Base-by-base conservation (phyloP, 2,888 invertebrate genomes). In the Adineta ricciae region DNA sequence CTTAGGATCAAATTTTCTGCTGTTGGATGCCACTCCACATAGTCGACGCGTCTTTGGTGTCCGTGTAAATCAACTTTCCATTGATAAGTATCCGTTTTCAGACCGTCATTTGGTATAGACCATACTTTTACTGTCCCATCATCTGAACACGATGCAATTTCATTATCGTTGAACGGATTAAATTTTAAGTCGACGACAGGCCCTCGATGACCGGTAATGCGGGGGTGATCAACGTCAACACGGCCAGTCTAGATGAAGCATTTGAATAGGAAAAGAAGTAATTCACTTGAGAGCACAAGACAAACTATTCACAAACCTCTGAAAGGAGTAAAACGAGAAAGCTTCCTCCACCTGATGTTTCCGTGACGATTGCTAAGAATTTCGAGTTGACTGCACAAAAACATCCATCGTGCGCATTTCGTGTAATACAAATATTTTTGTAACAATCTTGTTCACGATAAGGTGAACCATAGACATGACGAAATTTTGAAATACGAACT, bases 101-200 rank as follows among this genome's bases (percentile, higher is more conserved):
- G 91, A 1, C 96, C 96, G 14, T 94, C 94, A 88, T 96, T 96
- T 19, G 97, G 95, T 88, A 97, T 95, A 90, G 96, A 94, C 96
- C 96, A 96, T 88, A 96, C 91, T 86, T 90, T 92, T 82, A 96
- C 95, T 88, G 96, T 95, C 91, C 95, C 95, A 91, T 97, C 97
- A 90, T 97, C 97, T 86, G 96, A 96, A 89, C 95, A 95, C 85
- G 95, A 95, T 16, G 96, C 96, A 88, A 97, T 95, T 88, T 96
- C 93, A 91, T 97, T 95, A 91, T 97, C 97, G 91, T 97, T 96
- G 92, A 96, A 96, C 49, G 97, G 97, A 91, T 96, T 96, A 96
- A 96, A 97, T 89, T 95, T 95, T 87, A 96, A 94, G 91, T 96
- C 96, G 88, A 96, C 92, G 85, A 96, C 95, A 84, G 96, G 94